A percentile compares a stretch with the other conserved stretches of the same genome.
Conservation (phyloP, 1,140 invertebrate genomes). For the Battus philenor region DNA sequence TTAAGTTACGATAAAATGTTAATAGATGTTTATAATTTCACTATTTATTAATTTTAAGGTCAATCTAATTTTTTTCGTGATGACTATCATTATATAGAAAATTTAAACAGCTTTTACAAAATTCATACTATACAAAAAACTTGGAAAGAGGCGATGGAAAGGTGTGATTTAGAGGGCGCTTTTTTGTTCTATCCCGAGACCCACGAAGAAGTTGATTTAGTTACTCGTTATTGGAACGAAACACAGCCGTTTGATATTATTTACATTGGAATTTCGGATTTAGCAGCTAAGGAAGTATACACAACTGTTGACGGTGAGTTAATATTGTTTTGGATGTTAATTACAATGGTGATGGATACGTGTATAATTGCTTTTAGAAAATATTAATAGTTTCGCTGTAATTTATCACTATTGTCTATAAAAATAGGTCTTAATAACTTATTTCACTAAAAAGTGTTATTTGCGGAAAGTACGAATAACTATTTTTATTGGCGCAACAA, state of each 20-base stretch:
- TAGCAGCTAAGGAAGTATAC: conserved; percentile 43
- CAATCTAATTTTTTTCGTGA: conserved; percentile 32
- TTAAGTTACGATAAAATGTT: too few relatives aligned
- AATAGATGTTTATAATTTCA: too few relatives aligned
- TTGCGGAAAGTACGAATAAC: too few relatives aligned
- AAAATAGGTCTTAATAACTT: too few relatives aligned
- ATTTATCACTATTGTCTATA: too few relatives aligned
- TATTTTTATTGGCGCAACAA: too few relatives aligned
- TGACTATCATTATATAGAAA: conserved; percentile 33
- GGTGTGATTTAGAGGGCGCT: conserved; percentile 45
- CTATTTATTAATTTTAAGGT: too few relatives aligned
- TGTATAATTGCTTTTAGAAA: too few relatives aligned
- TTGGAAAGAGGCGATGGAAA: conserved; percentile 40
- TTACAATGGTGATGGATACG: neutral
- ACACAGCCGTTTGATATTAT: conserved; percentile 35
- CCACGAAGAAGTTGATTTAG: conserved; percentile 32
- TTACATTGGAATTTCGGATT: conserved; percentile 45
- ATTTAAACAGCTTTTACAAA: conserved; percentile 38
- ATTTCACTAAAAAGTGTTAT: too few relatives aligned
- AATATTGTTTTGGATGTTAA: neutral
- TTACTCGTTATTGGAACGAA: conserved; percentile 38
- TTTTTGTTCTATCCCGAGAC: conserved; percentile 49
- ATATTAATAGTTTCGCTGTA: too few relatives aligned
- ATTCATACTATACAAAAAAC: conserved; percentile 41
- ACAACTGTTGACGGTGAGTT: conserved; percentile 49